phyloP scores from a whole-genome alignment of 2,888 invertebrate species.

The Rhorus exstirpatorius region DNA sequence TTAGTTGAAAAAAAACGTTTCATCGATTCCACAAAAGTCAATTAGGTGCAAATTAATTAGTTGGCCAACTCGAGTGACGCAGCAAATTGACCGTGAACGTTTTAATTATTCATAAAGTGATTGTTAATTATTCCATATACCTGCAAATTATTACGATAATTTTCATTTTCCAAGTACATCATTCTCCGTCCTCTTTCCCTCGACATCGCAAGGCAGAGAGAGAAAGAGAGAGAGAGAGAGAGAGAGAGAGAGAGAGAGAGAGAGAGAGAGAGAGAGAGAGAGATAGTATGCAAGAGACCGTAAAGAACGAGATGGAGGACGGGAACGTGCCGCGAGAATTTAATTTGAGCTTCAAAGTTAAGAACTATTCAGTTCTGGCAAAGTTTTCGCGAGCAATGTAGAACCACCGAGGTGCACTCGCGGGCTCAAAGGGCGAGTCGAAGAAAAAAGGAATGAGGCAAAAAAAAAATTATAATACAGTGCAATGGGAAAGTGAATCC shows the following conservation, averaged over 20 bases:
- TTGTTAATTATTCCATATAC: conserved; percentile 48
- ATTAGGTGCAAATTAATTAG: conserved; percentile 21
- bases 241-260: conserved; percentile 3
- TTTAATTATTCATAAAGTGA: conserved; percentile 21
- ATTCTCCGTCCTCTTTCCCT: neutral
- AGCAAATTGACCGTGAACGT: conserved; percentile 23
- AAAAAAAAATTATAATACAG: conserved; percentile 34
- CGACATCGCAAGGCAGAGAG: neutral
- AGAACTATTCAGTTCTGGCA: conserved; percentile 52
- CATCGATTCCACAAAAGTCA: neutral
- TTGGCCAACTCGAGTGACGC: neutral
- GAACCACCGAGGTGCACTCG: conserved; percentile 42
- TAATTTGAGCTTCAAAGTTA: conserved; percentile 61
- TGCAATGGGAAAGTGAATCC: conserved; percentile 7
- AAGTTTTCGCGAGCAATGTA: conserved; percentile 56
- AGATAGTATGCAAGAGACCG: conserved; percentile 4
- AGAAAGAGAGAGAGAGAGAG: neutral
- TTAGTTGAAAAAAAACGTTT: neutral
- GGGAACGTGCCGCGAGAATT: conserved; percentile 48
- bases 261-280: neutral
- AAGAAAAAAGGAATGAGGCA: conserved; percentile 15
- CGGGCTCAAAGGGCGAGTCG: conserved; percentile 54
- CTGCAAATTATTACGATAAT: conserved; percentile 51
- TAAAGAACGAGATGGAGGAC: too few relatives aligned
- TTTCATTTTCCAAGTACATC: conserved; percentile 23